Percentiles rank a stretch among this genome's conserved stretches.
phyloP scores from a whole-genome alignment of 2,113 vertebrate genomes.

The Lepus europaeus region DNA sequence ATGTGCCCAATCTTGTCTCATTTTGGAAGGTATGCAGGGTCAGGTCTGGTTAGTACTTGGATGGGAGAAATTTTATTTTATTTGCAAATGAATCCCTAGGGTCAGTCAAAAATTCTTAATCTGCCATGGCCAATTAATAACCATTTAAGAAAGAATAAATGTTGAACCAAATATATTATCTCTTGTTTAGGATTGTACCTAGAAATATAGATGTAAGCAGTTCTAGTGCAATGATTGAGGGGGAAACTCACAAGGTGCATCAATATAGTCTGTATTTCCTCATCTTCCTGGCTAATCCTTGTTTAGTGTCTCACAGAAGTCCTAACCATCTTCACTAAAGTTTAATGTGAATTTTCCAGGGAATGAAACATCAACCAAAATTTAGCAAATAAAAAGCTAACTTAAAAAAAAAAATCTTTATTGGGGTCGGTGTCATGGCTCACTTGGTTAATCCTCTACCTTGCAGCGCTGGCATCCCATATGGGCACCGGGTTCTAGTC shows the following conservation, averaged over 20 bases:
- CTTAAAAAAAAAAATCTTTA: neutral
- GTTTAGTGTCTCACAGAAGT: neutral
- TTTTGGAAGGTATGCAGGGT: too few species aligned
- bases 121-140: neutral
- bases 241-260: neutral
- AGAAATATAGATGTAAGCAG: neutral
- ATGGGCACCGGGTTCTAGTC: too few species aligned
- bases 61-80: neutral
- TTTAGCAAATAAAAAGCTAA: neutral
- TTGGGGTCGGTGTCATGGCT: neutral
- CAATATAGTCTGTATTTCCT: neutral
- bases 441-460: neutral
- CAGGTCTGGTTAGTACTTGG: too few species aligned
- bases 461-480: too few species aligned
- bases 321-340: neutral
- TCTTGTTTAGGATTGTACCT: neutral
- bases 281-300: neutral
- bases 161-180: neutral
- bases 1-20: too few species aligned
- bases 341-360: slow-evolving; percentile 35
- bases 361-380: slow-evolving; percentile 36
- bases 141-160: slow-evolving; percentile 14
- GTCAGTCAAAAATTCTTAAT: neutral
- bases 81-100: neutral
- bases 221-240: neutral